phyloP scores from a whole-genome alignment of 23 tunicate genomes.

The Pegea sp. region DNA sequence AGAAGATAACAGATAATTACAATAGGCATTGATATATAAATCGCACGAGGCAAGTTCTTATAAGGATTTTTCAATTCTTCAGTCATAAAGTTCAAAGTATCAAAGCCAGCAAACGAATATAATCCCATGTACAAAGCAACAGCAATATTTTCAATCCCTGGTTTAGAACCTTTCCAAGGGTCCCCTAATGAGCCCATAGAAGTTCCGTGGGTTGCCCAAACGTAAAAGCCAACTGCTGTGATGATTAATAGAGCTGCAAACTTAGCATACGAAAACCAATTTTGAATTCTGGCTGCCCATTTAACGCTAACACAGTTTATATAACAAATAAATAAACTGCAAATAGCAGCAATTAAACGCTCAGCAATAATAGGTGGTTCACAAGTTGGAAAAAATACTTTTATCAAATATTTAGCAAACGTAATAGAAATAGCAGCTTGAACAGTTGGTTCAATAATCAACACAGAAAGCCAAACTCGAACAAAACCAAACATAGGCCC shows the following conservation, averaged over 20 bases:
- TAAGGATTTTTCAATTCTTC: constrained; percentile 88
- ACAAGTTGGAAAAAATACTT: constrained; percentile 80
- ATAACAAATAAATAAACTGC: constrained; percentile 48
- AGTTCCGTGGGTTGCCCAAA: constrained; percentile 13
- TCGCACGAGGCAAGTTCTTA: constrained; percentile 34
- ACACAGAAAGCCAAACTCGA: constrained; percentile 80
- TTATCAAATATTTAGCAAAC: constrained; percentile 61
- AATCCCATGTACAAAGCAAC: constrained; percentile 72
- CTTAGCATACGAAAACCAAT: constrained; percentile 87
- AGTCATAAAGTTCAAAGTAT: too few species aligned
- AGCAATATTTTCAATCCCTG: constrained; percentile 48
- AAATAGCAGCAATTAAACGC: constrained; percentile 65
- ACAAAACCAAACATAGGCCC: constrained; percentile 80
- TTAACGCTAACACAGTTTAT: constrained; percentile 71
- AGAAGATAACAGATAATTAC: constrained; percentile 48
- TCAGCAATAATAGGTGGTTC: constrained; percentile 70
- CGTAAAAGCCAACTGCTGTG: constrained; percentile 33
- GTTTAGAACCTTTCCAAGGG: constrained; percentile 59
- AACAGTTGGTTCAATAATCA: constrained; percentile 87
- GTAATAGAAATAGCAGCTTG: constrained; percentile 83
- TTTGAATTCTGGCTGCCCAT: constrained; percentile 68
- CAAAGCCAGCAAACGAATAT: constrained; percentile 86
- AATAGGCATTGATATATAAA: constrained; percentile 69
- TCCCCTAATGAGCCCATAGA: constrained; percentile 26
- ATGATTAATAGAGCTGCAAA: constrained; percentile 65